Evolutionary conservation across 2,113 vertebrate species (phyloP), one percentile per base, ranked within the genome.

Genomic region (Rhegmatorhina hoffmannsi): DNA sequence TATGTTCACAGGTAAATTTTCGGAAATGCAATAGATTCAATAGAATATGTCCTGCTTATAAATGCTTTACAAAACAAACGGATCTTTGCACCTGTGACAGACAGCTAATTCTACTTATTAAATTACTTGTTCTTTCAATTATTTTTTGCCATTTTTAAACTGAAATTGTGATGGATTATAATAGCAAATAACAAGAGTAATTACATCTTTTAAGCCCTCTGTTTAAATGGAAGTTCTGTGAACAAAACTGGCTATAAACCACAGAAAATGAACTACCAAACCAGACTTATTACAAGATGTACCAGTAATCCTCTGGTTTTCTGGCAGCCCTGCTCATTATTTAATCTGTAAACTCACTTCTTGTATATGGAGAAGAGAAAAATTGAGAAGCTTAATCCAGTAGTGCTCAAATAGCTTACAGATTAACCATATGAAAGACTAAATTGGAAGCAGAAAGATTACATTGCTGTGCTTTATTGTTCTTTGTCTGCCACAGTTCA

Each of bases 401-500:
- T 55, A 70, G 31, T 67, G 56, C 33, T 84, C 87, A 91, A 89
- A 81, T 77, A 92, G 2, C 1, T 87, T 38, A 50, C 31, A 79
- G 44, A 75, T 78, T 79, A 89, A 91, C 38, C 36, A 79, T 66
- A 91, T 55, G 69, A 91, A 87, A 89, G 50, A 59, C 43, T 63
- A 78, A 74, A 94, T 9, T 34, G 16, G 19, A 84, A n/a, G 56
- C 17, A 69, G 75, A 89, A 87, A 78, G 12, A 75, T 89, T 44
- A 59, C 24, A 15, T 34, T 91, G 52, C 52, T n/a, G 19, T 84
- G 68, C 34, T 38, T 87, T 67, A 19, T 2, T 92, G 33, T 47
- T 64, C 66, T 92, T 90, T 87, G 76, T 78, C 64, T 84, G 60
- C 43, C 78, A 47, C 59, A 87, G 73, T 84, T 96, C 73, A 74